Percentiles rank a stretch among this genome's conserved stretches.
phyloP scores from a whole-genome alignment of 2,888 invertebrate genomes.

The Tenthredo amoena region DNA sequence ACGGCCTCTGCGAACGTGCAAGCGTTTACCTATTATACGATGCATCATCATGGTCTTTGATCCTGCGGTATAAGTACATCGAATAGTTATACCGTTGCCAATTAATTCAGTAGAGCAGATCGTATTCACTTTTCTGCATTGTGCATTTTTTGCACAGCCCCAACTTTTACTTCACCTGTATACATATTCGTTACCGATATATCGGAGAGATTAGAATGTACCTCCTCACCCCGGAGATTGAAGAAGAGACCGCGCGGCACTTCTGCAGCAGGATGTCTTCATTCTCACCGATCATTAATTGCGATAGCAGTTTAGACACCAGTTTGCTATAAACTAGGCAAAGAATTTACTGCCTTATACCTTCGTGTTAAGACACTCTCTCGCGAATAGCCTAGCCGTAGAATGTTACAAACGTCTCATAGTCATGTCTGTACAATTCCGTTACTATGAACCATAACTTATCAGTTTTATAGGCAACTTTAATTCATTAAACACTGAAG shows the following conservation, averaged over 20 bases:
- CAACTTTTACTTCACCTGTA: background rate
- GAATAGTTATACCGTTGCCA: background rate
- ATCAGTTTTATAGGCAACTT: background rate
- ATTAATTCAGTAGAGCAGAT: background rate
- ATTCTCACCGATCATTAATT: slow-evolving; percentile 5
- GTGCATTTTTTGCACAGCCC: background rate
- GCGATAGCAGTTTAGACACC: background rate
- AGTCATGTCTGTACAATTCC: background rate
- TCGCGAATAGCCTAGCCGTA: background rate
- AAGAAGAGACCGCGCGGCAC: background rate
- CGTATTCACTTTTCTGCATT: background rate
- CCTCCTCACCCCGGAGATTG: background rate
- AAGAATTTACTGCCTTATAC: slow-evolving; percentile 5
- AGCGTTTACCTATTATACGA: background rate
- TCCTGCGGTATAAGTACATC: background rate
- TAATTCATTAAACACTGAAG: background rate
- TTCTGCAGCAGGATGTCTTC: background rate
- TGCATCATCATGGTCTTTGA: background rate
- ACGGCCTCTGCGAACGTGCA: background rate
- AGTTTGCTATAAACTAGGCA: slow-evolving; percentile 1
- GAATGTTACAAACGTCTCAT: background rate
- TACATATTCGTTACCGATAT: background rate
- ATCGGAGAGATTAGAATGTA: background rate
- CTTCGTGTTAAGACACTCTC: background rate
- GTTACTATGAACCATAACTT: background rate